Conservation (phyloP, 2,888 invertebrate species). For the Nebria brevicollis region DNA sequence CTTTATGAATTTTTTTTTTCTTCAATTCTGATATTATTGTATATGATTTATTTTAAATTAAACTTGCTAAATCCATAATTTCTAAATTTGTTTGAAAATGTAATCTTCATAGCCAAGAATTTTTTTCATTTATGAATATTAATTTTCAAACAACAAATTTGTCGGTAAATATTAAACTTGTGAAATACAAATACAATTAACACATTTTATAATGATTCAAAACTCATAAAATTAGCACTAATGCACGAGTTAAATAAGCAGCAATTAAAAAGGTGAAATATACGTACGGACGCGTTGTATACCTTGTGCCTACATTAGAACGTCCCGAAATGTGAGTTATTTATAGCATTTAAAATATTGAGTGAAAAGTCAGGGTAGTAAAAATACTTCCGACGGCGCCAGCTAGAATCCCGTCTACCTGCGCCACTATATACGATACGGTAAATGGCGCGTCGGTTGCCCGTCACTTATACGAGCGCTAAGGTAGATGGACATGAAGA, state of each 20-base stretch:
- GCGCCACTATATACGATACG: not conserved
- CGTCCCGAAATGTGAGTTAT: constrained; percentile 34
- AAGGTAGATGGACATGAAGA: not conserved
- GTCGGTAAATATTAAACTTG: not conserved
- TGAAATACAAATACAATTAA: constrained; percentile 10
- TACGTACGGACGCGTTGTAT: not conserved
- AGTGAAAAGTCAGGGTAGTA: constrained; percentile 50
- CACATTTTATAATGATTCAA: not conserved
- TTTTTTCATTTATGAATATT: not conserved
- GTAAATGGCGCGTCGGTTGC: not conserved
- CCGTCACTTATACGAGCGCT: not conserved
- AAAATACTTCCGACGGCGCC: constrained; percentile 54
- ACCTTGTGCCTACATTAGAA: too few relatives aligned
- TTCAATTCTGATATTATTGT: too few relatives aligned
- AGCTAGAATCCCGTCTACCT: constrained; percentile 23
- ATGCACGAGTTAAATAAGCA: constrained; percentile 10
- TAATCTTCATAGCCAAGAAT: too few relatives aligned
- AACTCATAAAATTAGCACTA: constrained; percentile 15
- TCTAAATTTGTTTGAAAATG: too few relatives aligned
- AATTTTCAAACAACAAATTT: not conserved
- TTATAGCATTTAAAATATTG: constrained; percentile 39
- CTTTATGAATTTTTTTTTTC: too few relatives aligned
- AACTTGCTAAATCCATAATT: too few relatives aligned
- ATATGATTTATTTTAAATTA: too few relatives aligned
- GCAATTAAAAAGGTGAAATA: constrained; percentile 23